Percentiles rank a stretch among this genome's conserved stretches.
These are phyloP conservation scores for Colaptes auratus DNA, from an alignment of 2,113 vertebrate species.

Conservation along the genomic window DNA sequence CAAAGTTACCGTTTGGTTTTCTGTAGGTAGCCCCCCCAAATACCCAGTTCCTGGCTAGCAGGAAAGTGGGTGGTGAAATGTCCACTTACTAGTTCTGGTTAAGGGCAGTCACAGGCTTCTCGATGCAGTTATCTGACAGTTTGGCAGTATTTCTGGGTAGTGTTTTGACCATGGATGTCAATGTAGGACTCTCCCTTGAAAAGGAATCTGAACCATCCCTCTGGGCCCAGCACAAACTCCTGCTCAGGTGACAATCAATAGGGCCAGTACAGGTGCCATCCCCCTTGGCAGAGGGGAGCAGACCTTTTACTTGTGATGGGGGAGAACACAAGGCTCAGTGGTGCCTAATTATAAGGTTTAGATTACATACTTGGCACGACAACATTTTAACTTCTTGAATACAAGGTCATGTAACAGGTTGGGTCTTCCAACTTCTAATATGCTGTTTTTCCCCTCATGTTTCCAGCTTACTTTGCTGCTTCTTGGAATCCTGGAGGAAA, in stretches of 20 bases:
- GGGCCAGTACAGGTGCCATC: neutral
- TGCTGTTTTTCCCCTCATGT: neutral
- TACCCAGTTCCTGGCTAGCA: rapidly evolving
- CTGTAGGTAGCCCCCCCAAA: neutral
- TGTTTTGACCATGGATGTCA: neutral
- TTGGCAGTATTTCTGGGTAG: neutral
- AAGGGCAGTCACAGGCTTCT: neutral
- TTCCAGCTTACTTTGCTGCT: neutral
- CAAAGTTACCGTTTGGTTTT: neutral
- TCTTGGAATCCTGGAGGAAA: neutral
- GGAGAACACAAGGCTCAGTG: neutral
- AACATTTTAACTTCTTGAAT: neutral
- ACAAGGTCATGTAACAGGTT: neutral
- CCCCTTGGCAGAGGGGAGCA: neutral
- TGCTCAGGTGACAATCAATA: neutral
- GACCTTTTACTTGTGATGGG: neutral
- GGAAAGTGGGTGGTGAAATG: neutral
- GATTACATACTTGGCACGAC: neutral
- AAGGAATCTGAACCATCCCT: neutral
- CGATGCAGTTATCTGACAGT: neutral
- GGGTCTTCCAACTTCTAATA: neutral
- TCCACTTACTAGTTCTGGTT: neutral
- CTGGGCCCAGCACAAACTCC: neutral
- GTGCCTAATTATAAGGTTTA: neutral
- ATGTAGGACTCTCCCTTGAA: neutral